Evolutionary conservation across 2,113 vertebrate genomes (phyloP).

Genomic region (Meriones unguiculatus): DNA sequence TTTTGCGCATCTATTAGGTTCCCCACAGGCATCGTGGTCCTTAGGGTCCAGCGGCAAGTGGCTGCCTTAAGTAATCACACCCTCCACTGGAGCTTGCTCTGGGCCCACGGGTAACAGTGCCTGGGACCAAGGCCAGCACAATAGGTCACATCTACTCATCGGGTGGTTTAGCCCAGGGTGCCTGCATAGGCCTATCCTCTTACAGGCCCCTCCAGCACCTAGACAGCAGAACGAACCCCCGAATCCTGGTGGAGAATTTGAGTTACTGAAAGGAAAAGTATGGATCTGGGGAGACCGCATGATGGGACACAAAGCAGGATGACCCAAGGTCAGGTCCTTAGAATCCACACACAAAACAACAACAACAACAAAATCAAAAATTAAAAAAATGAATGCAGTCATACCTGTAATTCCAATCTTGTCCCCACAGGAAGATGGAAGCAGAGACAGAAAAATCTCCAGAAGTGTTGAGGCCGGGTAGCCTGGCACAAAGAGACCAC

Average conservation of each 20-base stretch:
- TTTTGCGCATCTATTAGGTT: neutral
- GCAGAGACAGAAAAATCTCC: neutral
- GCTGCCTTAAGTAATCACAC: neutral
- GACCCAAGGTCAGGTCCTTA: neutral
- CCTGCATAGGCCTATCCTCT: neutral
- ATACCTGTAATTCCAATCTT: neutral
- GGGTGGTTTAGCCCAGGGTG: neutral
- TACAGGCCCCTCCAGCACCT: neutral
- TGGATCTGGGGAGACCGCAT: neutral
- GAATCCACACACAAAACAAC: neutral
- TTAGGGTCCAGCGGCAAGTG: neutral
- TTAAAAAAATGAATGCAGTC: neutral
- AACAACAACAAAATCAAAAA: neutral
- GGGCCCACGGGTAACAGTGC: neutral
- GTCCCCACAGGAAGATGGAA: neutral
- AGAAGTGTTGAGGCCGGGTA: too few relatives aligned
- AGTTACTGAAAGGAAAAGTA: neutral
- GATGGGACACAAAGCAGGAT: rapidly evolving
- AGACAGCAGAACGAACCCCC: neutral
- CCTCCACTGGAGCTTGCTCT: neutral
- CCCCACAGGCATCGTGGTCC: neutral
- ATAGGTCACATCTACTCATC: rapidly evolving
- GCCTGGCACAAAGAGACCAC: neutral
- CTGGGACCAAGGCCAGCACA: neutral
- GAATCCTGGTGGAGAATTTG: neutral